These are phyloP conservation scores for Urocitellus parryii DNA, from an alignment of 2,113 vertebrate species.

Conservation along the genomic window DNA sequence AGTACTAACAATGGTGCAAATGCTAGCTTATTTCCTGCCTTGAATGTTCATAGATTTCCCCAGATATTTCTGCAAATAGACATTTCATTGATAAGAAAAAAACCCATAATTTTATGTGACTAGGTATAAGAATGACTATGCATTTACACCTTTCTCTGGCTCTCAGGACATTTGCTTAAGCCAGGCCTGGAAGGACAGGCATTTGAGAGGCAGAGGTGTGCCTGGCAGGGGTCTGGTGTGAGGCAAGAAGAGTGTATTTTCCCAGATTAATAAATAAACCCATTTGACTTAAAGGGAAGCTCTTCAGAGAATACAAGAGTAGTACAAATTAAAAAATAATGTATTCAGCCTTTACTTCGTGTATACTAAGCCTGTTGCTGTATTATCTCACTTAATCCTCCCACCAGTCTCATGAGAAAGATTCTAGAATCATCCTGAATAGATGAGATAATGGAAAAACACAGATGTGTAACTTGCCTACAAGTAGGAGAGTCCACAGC, in stretches of 20 bases:
- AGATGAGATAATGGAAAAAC: neutral
- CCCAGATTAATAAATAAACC: constrained; percentile 40
- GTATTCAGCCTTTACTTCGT: neutral
- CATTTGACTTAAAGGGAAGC: neutral
- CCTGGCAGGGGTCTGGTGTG: neutral
- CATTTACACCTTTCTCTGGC: neutral
- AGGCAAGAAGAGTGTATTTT: neutral
- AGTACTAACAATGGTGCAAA: neutral
- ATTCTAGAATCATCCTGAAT: constrained; percentile 3
- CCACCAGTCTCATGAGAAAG: neutral
- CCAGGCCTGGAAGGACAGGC: neutral
- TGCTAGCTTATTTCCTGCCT: neutral
- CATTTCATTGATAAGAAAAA: constrained; percentile 12
- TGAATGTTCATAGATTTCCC: constrained; percentile 2
- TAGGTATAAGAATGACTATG: neutral
- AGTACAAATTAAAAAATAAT: neutral
- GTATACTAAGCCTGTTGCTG: neutral
- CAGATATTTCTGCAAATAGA: neutral
- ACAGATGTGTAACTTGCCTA: neutral
- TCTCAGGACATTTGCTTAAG: neutral
- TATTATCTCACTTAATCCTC: constrained; percentile 10
- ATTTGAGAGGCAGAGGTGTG: neutral
- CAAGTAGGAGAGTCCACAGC: neutral
- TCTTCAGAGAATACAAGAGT: neutral
- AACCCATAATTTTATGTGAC: neutral